Base-by-base conservation (phyloP, 2,113 vertebrate genomes). In the Beaufortia kweichowensis region DNA sequence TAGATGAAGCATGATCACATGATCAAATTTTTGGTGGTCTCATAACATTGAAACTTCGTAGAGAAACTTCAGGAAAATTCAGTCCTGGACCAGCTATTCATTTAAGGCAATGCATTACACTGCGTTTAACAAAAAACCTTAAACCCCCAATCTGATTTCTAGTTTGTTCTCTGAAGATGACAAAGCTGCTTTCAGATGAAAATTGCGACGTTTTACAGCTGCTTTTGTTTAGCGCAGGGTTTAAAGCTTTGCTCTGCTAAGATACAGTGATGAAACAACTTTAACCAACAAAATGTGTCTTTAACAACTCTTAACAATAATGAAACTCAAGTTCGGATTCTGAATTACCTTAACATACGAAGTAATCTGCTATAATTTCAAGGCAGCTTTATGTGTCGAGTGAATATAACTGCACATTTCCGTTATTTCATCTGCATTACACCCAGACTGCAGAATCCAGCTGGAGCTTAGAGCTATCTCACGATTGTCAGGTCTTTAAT, bases 211-310 rank as follows among this genome's bases (percentile, higher is more conserved):
- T 50, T 53, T 73, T 61, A 61, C 39, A 46, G 26, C 33, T 55
- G 46, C 26, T 50, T 39, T 39, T 35, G 48, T 59, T 64, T 65
- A 61, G 70, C 17, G 15, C 23, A 33, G 61, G 62, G 43, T 29
- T 70, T 80, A 12, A 26, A 14, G 57, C 50, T 72, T 66, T 53
- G 39, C 55, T 46, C 59, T 3, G 21, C 39, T 35, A 48, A 29
- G 55, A 77, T 77, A 77, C 63, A 67, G 29, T 41, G 28, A 65
- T 46, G 64, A 61, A 78, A 78, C 56, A 69, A 60, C 64, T 75
- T 75, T 78, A 60, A 26, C 75, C 26, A 66, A 62, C 68, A 62
- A 66, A 78, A 62, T 68, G 69, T 53, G 24, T 29, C 41, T 61
- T n/a, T n/a, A n/a, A n/a, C n/a, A n/a, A 31, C 71, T 46, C 66